Evolutionary conservation across 2,888 invertebrate species (phyloP), one percentile per base, ranked within the genome.

Genomic region (Eulithis testata): DNA sequence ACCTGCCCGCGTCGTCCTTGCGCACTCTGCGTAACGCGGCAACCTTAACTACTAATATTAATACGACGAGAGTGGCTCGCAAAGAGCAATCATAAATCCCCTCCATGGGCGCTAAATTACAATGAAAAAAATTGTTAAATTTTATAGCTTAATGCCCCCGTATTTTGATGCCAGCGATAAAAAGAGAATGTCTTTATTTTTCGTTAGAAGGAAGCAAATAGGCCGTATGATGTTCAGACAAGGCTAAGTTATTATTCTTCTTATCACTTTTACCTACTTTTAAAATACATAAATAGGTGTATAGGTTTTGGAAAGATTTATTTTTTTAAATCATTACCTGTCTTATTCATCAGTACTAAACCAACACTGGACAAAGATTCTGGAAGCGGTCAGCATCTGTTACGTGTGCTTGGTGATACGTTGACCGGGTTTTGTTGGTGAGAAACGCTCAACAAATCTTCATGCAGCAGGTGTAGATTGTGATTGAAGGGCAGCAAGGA

Each of bases 71-170:
- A 76, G 76, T 73, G 71, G 69, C 73, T 72, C 70, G 67, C 73
- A 73, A 76, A 74, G 73, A 77, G 74, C 73, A 79, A 79, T 82
- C 77, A 82, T 80, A 83, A 83, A 84, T 81, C 80, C 75, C 60
- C 72, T 75, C 76, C 76, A 72, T 71, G 73, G 79, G 75, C 76
- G 77, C 65, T 76, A 76, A 80, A 80, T 82, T 79, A 77, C 72
- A 77, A 76, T 72, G 73, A 75, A 73, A 76, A 73, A 76, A 74
- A 78, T 74, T 76, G 74, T 77, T 73, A 74, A 79, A 77, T 75
- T 76, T 75, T 71, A 72, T 71, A 70, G 71, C 70, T 51, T 70
- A 76, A 66, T 69, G 63, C 58, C 71, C 61, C 66, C 70, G 70
- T 72, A 68, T 70, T 65, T 73, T 73, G 69, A 70, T 72, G 65